phyloP scores from a whole-genome alignment of 2,888 invertebrate species.

The Norana najaformis region DNA sequence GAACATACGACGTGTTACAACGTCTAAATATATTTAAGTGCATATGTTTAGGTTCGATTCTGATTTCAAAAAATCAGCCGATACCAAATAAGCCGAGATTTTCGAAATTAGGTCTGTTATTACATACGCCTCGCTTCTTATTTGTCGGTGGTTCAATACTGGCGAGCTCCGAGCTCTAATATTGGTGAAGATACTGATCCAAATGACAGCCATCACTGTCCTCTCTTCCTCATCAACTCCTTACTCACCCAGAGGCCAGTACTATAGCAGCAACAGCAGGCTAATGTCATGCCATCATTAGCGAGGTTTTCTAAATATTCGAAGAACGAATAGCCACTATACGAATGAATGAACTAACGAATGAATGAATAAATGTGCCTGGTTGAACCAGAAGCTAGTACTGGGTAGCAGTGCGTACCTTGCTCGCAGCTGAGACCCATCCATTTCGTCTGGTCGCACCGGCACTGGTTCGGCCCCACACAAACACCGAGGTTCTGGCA shows the following conservation, averaged over 20 bases:
- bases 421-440: conserved; percentile 36
- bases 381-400: background rate
- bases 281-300: too few species aligned
- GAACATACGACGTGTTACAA: too few species aligned
- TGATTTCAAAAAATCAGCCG: background rate
- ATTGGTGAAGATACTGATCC: background rate
- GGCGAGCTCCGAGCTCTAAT: background rate
- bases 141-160: background rate
- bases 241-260: background rate
- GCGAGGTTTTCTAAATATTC: too few species aligned
- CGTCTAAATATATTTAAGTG: background rate
- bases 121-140: background rate
- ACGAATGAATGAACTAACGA: background rate
- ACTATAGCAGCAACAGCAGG: background rate
- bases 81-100: background rate
- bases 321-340: too few species aligned
- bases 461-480: conserved; percentile 32
- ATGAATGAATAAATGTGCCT: background rate
- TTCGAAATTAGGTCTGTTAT: background rate
- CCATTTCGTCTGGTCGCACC: conserved; percentile 34
- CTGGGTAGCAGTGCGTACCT: conserved; percentile 25
- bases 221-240: background rate
- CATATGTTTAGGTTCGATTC: background rate
- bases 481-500: conserved; percentile 39
- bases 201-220: background rate